Evolutionary conservation across 2,797 vertebrate species (phyloP).

Genomic region (Anisognathus igniventris): DNA sequence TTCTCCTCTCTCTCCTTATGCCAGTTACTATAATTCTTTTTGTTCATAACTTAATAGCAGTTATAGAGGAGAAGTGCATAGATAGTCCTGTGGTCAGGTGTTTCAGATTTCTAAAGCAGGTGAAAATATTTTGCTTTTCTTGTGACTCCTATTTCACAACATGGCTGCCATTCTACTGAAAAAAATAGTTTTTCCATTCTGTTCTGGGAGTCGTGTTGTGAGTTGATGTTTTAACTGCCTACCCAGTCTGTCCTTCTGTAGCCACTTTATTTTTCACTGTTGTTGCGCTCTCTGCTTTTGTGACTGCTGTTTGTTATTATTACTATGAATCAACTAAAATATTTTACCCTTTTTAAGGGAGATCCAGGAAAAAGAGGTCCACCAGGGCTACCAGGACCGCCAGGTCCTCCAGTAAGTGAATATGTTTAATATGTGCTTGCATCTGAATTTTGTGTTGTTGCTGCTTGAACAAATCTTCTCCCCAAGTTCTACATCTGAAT

Average conservation of each 20-base stretch:
- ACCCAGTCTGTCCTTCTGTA: neutral
- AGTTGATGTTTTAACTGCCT: neutral
- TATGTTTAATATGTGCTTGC: neutral
- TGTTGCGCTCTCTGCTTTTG: neutral
- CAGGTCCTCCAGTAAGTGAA: slow-evolving; percentile 86
- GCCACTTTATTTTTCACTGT: neutral
- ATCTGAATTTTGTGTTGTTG: neutral
- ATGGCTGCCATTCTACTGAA: neutral
- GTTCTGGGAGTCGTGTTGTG: neutral
- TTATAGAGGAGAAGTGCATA: neutral
- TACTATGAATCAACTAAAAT: neutral
- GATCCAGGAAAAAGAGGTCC: slow-evolving; percentile 89
- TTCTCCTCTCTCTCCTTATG: neutral
- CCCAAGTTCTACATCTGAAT: neutral
- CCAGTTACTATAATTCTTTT: neutral
- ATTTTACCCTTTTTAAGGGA: slow-evolving; percentile 77
- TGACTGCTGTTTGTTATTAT: neutral
- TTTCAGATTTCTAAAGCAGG: neutral
- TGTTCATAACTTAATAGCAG: neutral
- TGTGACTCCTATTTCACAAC: neutral
- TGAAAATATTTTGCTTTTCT: neutral
- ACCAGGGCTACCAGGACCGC: slow-evolving; percentile 84
- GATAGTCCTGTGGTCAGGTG: neutral
- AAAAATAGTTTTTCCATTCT: neutral
- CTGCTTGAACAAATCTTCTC: neutral